These are phyloP conservation scores for Denticeps clupeoides DNA, from an alignment of 2,797 vertebrate species.

Conservation along the genomic window DNA sequence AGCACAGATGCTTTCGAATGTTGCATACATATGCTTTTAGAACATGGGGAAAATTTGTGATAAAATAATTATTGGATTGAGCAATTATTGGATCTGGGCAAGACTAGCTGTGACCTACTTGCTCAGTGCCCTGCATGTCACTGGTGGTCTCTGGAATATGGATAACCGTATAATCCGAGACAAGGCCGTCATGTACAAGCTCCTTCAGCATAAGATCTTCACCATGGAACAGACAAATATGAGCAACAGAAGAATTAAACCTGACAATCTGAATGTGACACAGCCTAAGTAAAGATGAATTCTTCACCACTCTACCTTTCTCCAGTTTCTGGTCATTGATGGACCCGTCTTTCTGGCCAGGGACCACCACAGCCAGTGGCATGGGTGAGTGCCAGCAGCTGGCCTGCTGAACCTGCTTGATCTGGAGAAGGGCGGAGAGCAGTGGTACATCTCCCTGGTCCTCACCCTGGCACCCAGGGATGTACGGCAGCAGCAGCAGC, in stretches of 20 bases:
- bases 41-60: no score
- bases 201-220: constrained; percentile 74
- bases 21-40: no score
- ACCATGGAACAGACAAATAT: constrained; percentile 1
- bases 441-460: constrained; percentile 72
- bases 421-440: constrained; percentile 78
- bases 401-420: constrained; percentile 81
- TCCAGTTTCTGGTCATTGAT: constrained; percentile 50
- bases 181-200: constrained; percentile 71
- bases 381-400: constrained; percentile 69
- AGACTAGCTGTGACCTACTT: constrained; percentile 65
- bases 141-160: constrained; percentile 66
- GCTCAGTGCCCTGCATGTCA: constrained; percentile 71
- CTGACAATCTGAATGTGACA: no score
- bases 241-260: not conserved
- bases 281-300: no score
- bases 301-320: constrained; percentile 72
- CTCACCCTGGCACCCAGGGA: constrained; percentile 34
- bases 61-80: no score
- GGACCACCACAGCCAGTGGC: constrained; percentile 72
- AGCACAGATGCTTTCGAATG: no score
- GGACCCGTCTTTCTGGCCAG: constrained; percentile 33
- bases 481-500: constrained; percentile 68
- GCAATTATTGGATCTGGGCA: no score
- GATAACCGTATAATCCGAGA: constrained; percentile 69